Conservation (phyloP, 2,113 vertebrate species). For the Meleagris gallopavo region DNA sequence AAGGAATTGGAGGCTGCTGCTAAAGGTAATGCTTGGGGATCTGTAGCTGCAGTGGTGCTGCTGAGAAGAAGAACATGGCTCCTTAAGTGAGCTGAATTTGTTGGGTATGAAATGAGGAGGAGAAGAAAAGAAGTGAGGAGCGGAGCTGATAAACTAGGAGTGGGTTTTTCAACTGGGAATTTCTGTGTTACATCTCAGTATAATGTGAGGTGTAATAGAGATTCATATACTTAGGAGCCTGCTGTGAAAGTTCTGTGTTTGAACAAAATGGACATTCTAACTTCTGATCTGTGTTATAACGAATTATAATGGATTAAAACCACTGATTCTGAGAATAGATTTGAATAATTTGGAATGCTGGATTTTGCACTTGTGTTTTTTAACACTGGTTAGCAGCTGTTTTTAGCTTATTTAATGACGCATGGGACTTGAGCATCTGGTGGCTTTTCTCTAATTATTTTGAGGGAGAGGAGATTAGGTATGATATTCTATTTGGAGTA, state of each 20-base stretch:
- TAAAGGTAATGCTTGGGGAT: background rate
- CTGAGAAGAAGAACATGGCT: background rate
- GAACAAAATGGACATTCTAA: background rate
- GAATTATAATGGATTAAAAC: background rate
- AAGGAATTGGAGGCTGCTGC: background rate
- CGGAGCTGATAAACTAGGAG: background rate
- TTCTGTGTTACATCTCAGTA: background rate
- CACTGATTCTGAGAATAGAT: background rate
- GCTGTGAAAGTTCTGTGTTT: background rate
- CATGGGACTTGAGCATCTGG: background rate
- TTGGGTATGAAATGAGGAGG: background rate
- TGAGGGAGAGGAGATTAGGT: background rate
- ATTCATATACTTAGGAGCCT: background rate
- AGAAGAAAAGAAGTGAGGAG: rapidly evolving
- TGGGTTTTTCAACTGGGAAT: background rate
- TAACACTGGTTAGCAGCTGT: background rate
- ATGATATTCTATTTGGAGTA: background rate
- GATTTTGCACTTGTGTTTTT: background rate
- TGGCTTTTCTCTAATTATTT: background rate
- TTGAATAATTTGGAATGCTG: background rate
- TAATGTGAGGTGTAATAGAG: background rate
- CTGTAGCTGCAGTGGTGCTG: background rate
- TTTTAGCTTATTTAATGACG: background rate
- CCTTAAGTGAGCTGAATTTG: background rate
- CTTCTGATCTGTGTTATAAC: background rate